Percentiles rank a stretch among this genome's conserved stretches.
Evolutionary conservation across 23 tunicate genomes (phyloP).

Genomic region (Aplidium turbinatum): DNA sequence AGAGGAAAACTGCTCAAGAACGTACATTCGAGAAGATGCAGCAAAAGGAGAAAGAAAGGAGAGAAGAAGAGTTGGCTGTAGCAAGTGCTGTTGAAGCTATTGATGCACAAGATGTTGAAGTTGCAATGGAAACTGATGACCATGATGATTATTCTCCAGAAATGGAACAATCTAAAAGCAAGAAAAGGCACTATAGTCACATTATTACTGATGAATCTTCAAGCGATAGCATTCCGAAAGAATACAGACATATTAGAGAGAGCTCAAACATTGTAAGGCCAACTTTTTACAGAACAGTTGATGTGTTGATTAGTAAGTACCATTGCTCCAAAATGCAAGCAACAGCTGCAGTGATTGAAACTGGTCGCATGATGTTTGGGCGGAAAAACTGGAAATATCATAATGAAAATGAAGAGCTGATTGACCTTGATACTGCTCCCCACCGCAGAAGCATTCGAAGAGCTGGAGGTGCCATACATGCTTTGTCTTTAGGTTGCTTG

Average conservation of each 20-base stretch:
- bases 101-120: not conserved
- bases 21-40: not conserved
- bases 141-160: not conserved
- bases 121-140: not conserved
- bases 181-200: not conserved
- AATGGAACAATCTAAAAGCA: no score
- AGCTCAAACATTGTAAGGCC: not conserved
- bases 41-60: not conserved
- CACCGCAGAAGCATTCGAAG: not conserved
- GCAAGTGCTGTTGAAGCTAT: not conserved
- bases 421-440: slow-evolving; percentile 5
- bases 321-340: slow-evolving; percentile 4
- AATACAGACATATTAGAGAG: not conserved
- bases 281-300: slow-evolving; percentile 2
- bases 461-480: not conserved
- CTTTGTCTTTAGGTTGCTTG: not conserved
- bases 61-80: not conserved
- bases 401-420: not conserved
- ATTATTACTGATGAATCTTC: not conserved
- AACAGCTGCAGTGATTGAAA: slow-evolving; percentile 8
- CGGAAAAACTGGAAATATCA: slow-evolving; percentile 11
- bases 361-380: slow-evolving; percentile 6
- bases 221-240: not conserved
- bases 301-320: slow-evolving; percentile 2
- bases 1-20: slow-evolving; percentile 1